Evolutionary conservation across 2,888 invertebrate genomes (phyloP).

Genomic region (Dioctria rufipes): DNA sequence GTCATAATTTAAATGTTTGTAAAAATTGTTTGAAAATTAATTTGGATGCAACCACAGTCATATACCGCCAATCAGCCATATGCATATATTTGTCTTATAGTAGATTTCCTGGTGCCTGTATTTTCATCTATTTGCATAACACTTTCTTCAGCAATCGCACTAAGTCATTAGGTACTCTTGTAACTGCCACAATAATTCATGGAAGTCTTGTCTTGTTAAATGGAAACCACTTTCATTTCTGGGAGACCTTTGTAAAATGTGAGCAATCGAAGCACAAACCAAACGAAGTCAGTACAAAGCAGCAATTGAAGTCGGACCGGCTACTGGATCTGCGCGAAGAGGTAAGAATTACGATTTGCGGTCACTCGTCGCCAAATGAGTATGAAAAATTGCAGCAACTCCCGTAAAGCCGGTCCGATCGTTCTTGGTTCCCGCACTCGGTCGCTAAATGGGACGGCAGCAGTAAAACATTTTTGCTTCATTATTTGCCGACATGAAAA

Average conservation of each 20-base stretch:
- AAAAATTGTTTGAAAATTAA: too few species aligned
- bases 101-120: too few species aligned
- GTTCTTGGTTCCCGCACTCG: background rate
- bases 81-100: too few species aligned
- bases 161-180: too few species aligned
- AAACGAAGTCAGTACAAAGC: conserved; percentile 3
- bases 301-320: conserved; percentile 18
- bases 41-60: too few species aligned
- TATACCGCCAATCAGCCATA: too few species aligned
- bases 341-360: conserved; percentile 12
- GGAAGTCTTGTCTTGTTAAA: conserved; percentile 12
- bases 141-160: too few species aligned
- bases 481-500: conserved; percentile 26
- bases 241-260: background rate
- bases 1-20: too few species aligned
- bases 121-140: too few species aligned
- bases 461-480: conserved; percentile 16
- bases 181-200: too few species aligned
- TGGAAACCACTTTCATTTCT: conserved; percentile 15
- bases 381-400: conserved; percentile 14
- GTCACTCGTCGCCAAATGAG: conserved; percentile 24
- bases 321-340: conserved; percentile 11
- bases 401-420: background rate
- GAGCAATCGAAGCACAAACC: background rate
- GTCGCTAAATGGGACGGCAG: background rate